Evolutionary conservation across 2,113 vertebrate species (phyloP), one percentile per base, ranked within the genome.

Genomic region (Paramisgurnus dabryanus): DNA sequence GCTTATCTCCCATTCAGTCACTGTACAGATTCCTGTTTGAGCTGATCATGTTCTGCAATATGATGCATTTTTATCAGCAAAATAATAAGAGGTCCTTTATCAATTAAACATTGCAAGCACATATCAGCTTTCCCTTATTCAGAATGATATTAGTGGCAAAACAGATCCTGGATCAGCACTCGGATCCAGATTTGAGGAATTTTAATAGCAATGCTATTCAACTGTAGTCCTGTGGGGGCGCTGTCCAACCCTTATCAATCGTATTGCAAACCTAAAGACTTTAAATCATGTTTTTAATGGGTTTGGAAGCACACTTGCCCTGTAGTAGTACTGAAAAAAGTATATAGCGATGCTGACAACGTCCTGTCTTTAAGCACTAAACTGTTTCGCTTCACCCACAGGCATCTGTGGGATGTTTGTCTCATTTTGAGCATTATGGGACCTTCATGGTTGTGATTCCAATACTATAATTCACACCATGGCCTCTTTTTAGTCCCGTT

Each of bases 1-100:
- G 79, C 78, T 60, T 77, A 67, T 63, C 81, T 10, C 67, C 86
- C 40, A 78, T 83, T 73, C 71, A 13, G 11, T 73, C 22, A 41
- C 27, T 40, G 74, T 34, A 77, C 13, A 41, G 63, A 77, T 64
- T 18, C 73, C 41, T 58, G 55, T 58, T 7, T 6, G 17, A 58
- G 55, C n/a, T 63, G 63, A 53, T 66, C 45, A 66, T 15, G 69
- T 57, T 34, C 34, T 18, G 61, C 63, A 77, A 55, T 77, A 65
- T 41, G 34, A 61, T 83, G 22, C 76, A 69, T 50, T 66, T 64
- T 39, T 61, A 75, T 47, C 40, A 34, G 7, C n/a, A 53, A 60
- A 15, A 43, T 17, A 4, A 41, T 72, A 57, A 9, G 18, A 75
- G 41, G 40, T 40, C 58, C 22, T 22, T 6, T 75, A 75, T 64